A percentile compares a stretch with the other conserved stretches of the same genome.
Evolutionary conservation across 2,888 invertebrate genomes (phyloP).

Genomic region (Scaptomyza caliginosa): DNA sequence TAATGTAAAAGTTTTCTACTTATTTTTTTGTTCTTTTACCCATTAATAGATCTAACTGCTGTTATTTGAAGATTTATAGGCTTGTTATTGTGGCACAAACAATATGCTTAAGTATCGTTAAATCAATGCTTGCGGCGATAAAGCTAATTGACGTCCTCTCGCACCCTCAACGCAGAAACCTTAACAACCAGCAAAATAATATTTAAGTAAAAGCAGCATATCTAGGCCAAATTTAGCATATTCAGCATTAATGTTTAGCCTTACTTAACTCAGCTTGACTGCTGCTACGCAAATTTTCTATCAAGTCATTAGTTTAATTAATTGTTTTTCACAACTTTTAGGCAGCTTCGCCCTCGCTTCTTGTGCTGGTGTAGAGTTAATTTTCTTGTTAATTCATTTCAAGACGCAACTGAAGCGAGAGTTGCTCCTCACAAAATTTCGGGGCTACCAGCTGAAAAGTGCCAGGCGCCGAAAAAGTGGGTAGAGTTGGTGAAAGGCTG

Average conservation of each 20-base stretch:
- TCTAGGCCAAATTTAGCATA: constrained; percentile 11
- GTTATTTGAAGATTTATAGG: constrained; percentile 2
- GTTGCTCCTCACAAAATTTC: constrained; percentile 56
- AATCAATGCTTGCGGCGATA: constrained; percentile 5
- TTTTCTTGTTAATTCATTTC: constrained; percentile 56
- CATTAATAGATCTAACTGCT: background rate
- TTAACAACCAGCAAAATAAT: background rate
- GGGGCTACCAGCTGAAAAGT: constrained; percentile 45
- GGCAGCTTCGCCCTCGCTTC: constrained; percentile 12
- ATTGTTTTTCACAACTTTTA: constrained; percentile 56
- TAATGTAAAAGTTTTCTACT: background rate
- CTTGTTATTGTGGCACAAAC: constrained; percentile 7
- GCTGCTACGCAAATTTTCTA: constrained; percentile 39
- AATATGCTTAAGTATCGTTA: constrained; percentile 12
- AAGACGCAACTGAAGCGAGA: constrained; percentile 33
- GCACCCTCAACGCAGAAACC: background rate
- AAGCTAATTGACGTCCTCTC: constrained; percentile 7
- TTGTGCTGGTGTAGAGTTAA: constrained; percentile 50
- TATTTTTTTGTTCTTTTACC: background rate
- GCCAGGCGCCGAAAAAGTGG: background rate
- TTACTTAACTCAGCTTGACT: background rate
- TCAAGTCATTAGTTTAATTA: constrained; percentile 74
- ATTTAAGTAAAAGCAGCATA: background rate
- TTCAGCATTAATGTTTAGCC: constrained; percentile 39
- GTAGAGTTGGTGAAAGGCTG: background rate